Base-by-base conservation (phyloP, 2,888 invertebrate genomes). In the Platycheirus albimanus region DNA sequence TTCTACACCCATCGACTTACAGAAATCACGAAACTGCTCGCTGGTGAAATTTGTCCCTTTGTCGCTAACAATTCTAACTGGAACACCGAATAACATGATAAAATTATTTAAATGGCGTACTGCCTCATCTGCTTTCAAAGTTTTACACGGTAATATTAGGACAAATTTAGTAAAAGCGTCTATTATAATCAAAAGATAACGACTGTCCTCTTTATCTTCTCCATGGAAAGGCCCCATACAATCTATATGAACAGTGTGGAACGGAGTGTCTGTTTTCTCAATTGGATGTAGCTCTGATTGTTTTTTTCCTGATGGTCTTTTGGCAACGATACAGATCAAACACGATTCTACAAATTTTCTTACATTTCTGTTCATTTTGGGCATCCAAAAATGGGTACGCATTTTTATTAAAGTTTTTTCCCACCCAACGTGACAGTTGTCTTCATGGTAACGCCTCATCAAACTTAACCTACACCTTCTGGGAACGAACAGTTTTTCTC, bases 81-180 rank as follows among this genome's bases (percentile, higher is more conserved):
- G 38, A 1, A 38, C 38, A 3, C 38, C 38, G 38, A 38, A 38
- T 38, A n/a, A 4, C 38, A 38, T 38, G 4, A 38, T 4, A 38
- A 38, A 38, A 4, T 38, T 38, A 4, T 38, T 38, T 3, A 38
- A 38, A 4, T 38, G 38, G 4, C 38, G 38, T 38, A 38, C 38
- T 0, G 38, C n/a, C 13, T n/a, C 38, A 1, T 38, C 38, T 0
- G 38, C 38, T 38, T n/a, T 38, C n/a, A 38, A n/a, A 38, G 38
- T 79, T 61, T 72, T 85, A 38, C 38, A 38, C 2, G n/a, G 38
- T 38, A 38, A n/a, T n/a, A 38, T 38, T n/a, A 38, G 24, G 24
- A 13, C n/a, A 1, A 38, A 38, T 38, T 38, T 38, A 38, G 38
- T 3, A 4, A 38, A 13, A 4, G 38, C 38, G n/a, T 38, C 38